phyloP scores from a whole-genome alignment of 2,888 invertebrate genomes.

The Drosophila nr. medialis region DNA sequence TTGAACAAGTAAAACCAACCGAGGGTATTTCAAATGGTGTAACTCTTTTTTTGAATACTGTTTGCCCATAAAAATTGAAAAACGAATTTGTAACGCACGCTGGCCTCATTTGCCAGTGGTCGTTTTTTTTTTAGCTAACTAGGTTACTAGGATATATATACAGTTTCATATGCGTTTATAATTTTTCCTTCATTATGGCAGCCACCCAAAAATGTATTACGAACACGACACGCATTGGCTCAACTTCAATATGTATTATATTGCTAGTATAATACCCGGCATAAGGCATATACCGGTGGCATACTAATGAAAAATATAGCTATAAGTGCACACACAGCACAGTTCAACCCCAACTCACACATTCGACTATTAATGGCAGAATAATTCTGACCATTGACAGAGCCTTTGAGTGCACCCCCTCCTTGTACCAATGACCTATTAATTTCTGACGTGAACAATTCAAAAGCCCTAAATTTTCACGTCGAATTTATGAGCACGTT shows the following conservation, averaged over 20 bases:
- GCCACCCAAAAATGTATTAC: constrained; percentile 60
- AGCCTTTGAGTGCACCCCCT: constrained; percentile 8
- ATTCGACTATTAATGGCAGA: constrained; percentile 49
- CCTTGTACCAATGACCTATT: constrained; percentile 66
- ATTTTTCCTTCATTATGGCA: constrained; percentile 66
- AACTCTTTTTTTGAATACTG: neutral
- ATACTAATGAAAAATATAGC: constrained; percentile 61
- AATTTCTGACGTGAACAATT: constrained; percentile 57
- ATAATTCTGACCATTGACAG: constrained; percentile 43
- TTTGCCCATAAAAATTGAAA: constrained; percentile 25
- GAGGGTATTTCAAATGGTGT: neutral
- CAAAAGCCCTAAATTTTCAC: constrained; percentile 34
- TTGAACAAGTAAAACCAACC: neutral
- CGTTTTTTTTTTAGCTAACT: constrained; percentile 49
- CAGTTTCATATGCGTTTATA: constrained; percentile 71
- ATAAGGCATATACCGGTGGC: constrained; percentile 19
- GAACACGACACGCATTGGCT: constrained; percentile 70
- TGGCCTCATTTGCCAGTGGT: constrained; percentile 26
- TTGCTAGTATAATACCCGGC: constrained; percentile 38
- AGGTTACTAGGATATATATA: constrained; percentile 74
- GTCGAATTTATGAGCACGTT: constrained; percentile 24
- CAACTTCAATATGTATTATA: constrained; percentile 28
- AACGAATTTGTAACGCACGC: constrained; percentile 60
- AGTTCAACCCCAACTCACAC: constrained; percentile 8
- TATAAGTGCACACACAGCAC: constrained; percentile 35